Percentiles rank a stretch among this genome's conserved stretches.
Evolutionary conservation across 2,113 vertebrate species (phyloP).

Genomic region (Mustela lutreola): DNA sequence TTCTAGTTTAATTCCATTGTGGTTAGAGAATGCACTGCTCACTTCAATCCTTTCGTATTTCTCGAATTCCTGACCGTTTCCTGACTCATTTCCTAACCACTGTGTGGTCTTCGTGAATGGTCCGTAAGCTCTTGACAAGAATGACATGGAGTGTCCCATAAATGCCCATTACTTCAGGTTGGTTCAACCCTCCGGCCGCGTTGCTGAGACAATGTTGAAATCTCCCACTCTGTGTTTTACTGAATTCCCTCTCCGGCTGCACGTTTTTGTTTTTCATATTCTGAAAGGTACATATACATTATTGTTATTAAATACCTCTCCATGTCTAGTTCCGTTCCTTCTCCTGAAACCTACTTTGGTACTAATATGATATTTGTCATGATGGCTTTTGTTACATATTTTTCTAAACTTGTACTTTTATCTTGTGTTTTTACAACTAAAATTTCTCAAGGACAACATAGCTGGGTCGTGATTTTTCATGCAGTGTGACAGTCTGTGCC

Average conservation of each 20-base stretch:
- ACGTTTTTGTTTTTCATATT: not conserved
- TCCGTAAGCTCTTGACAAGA: not conserved
- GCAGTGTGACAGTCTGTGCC: not conserved
- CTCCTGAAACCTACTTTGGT: not conserved
- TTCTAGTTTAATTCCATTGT: not conserved
- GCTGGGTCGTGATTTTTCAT: not conserved
- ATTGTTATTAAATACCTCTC: not conserved
- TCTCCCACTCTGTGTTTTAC: not conserved
- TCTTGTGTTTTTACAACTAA: not conserved
- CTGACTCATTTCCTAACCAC: not conserved
- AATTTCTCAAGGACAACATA: not conserved
- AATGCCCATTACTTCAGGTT: rapidly evolving
- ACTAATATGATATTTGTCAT: not conserved
- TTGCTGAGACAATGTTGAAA: not conserved
- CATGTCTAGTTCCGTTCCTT: not conserved
- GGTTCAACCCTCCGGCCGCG: not conserved
- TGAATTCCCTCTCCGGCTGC: not conserved
- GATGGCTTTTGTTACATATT: not conserved
- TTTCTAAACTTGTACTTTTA: not conserved
- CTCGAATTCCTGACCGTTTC: not conserved
- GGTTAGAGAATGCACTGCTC: not conserved
- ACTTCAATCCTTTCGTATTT: not conserved
- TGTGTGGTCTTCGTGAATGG: not conserved
- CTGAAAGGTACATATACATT: not conserved
- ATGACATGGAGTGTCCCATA: not conserved